A percentile compares a stretch with the other conserved stretches of the same genome.
Conservation (phyloP, 2,888 invertebrate species). For the Sepiola atlantica region DNA sequence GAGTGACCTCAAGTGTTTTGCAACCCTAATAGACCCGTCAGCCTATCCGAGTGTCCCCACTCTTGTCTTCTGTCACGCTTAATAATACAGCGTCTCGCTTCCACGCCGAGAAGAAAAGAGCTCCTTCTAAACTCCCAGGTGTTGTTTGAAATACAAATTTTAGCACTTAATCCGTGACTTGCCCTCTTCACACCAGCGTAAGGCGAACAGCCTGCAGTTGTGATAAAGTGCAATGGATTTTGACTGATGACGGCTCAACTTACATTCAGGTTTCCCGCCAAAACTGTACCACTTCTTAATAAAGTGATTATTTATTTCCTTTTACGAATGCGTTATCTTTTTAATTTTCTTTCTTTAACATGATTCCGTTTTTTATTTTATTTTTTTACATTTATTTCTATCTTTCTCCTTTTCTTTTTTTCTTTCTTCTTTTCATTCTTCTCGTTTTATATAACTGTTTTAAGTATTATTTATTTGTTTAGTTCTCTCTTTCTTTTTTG, state of each 20-base stretch:
- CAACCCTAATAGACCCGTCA: slow-evolving; percentile 10
- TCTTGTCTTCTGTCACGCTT: slow-evolving; percentile 13
- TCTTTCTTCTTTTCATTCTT: background rate
- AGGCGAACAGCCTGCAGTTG: background rate
- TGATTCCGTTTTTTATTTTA: too few relatives aligned
- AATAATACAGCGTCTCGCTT: slow-evolving; percentile 16
- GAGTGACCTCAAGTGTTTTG: background rate
- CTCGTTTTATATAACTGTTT: too few relatives aligned
- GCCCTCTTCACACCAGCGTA: background rate
- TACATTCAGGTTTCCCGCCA: background rate
- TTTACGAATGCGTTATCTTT: too few relatives aligned
- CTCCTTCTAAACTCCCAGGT: slow-evolving; percentile 4
- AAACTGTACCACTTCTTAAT: too few relatives aligned
- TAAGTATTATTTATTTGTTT: too few relatives aligned
- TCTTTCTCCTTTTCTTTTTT: background rate
- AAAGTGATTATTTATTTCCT: too few relatives aligned
- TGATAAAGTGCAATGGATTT: background rate
- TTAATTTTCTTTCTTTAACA: too few relatives aligned
- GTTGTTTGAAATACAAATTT: slow-evolving; percentile 17
- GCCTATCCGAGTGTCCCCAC: background rate
- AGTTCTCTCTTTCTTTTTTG: background rate
- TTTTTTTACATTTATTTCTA: too few relatives aligned
- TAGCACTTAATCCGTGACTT: background rate
- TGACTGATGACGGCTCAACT: background rate
- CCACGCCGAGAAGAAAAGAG: background rate